Conservation (phyloP, 2,113 vertebrate genomes). For the Spea multiplicata region DNA sequence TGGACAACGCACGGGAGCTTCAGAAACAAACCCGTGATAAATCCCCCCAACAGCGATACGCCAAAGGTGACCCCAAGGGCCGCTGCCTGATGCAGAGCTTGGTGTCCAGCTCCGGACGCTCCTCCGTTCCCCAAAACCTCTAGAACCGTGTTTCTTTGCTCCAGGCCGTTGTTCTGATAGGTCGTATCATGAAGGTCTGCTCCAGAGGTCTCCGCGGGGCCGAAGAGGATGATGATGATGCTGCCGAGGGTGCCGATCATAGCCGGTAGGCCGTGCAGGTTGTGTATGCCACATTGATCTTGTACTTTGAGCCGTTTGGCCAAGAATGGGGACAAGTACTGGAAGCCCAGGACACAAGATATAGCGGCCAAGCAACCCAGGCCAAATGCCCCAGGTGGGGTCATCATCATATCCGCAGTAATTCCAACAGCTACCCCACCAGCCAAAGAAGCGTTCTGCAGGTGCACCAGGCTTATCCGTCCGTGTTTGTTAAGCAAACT, state of each 20-base stretch:
- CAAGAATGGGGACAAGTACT: conserved; percentile 71
- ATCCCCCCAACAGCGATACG: conserved; percentile 60
- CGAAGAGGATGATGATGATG: conserved; percentile 61
- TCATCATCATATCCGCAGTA: conserved; percentile 72
- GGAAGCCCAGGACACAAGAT: conserved; percentile 74
- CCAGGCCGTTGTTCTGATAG: conserved; percentile 33
- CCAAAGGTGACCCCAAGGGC: conserved; percentile 64
- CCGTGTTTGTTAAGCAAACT: conserved; percentile 67
- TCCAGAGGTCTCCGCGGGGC: conserved; percentile 56
- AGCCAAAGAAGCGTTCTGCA: conserved; percentile 80
- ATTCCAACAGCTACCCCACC: conserved; percentile 73
- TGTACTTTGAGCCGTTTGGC: conserved; percentile 58
- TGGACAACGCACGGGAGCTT: conserved; percentile 65
- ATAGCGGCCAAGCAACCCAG: conserved; percentile 70
- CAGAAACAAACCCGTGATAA: conserved; percentile 64
- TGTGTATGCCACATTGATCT: conserved; percentile 82
- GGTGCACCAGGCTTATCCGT: conserved; percentile 69
- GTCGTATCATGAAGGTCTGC: conserved; percentile 64
- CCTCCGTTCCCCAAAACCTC: background rate
- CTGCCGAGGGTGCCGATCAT: conserved; percentile 71
- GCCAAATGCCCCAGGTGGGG: conserved; percentile 64
- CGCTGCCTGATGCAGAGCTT: conserved; percentile 67
- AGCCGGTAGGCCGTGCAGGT: conserved; percentile 76
- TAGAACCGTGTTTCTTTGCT: conserved; percentile 57
- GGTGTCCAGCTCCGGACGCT: conserved; percentile 50